Base-by-base conservation (phyloP, 2,113 vertebrate genomes). In the Anarhynchus alexandrinus region DNA sequence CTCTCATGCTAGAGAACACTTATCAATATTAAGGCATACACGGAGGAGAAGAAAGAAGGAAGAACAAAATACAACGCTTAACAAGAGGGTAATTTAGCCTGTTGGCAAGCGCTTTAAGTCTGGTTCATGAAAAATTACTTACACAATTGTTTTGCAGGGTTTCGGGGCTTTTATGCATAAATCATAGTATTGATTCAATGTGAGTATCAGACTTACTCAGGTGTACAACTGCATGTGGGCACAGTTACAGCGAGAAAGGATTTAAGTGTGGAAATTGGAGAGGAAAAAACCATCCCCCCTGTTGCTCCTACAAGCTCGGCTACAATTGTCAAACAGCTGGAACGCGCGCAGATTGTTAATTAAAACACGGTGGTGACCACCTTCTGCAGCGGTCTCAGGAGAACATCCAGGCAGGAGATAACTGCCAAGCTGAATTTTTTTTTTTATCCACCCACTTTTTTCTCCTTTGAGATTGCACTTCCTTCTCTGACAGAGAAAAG, bases 21-120 rank as follows among this genome's bases (percentile, higher is more conserved):
- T 98, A 97, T 97, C 97, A 97, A 97, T 98, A 98, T 98, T 98
- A 96, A 97, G 96, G 96, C 96, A 71, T 92, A 96, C 96, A 97
- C 4, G 12, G 87, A 88, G 96, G 90, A 98, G 97, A 97, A 98
- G 97, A 98, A 98, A 98, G 94, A 86, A 78, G 84, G 89, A 95
- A 96, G 95, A 97, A 96, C 95, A 96, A 97, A 92, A 95, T 91
- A 94, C 96, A 96, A 93, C 96, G 86, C 92, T 97, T 95, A 97
- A 97, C 96, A 97, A 97, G 97, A 98, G 94, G 82, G 95, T 97
- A 97, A 97, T 98, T 98, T 92, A 95, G 96, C 93, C 97, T 89
- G 77, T 96, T 98, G 98, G 97, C 97, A 97, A 97, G 94, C 2
- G 62, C 96, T 98, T 91, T 79, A 90, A 94, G 89, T 86, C 88